These are phyloP conservation scores for Leucopsar rothschildi DNA, from an alignment of 2,113 vertebrate genomes.

Conservation along the genomic window DNA sequence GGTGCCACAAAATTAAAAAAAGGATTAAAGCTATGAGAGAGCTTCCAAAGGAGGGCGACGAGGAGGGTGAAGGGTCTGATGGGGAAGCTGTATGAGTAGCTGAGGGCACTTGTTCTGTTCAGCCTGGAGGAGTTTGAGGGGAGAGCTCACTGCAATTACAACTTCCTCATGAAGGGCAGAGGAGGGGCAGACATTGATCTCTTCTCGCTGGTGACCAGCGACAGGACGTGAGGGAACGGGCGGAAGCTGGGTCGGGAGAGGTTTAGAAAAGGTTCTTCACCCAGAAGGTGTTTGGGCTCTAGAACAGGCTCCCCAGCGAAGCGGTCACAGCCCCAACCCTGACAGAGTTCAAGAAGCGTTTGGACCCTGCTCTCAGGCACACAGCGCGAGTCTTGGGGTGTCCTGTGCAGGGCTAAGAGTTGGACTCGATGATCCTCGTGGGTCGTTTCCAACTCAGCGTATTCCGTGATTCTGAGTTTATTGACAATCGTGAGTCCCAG, in stretches of 20 bases:
- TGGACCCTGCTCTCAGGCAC: not conserved
- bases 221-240: not conserved
- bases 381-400: not conserved
- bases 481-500: fast-evolving
- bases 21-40: not conserved
- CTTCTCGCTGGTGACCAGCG: too few relatives aligned
- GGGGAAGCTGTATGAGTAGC: not conserved
- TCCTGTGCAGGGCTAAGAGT: not conserved
- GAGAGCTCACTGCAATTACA: not conserved
- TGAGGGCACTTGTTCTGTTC: not conserved
- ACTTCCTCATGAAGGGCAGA: too few relatives aligned
- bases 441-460: not conserved
- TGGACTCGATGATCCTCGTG: not conserved
- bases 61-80: not conserved
- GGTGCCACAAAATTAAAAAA: not conserved
- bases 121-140: not conserved
- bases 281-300: not conserved
- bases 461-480: not conserved
- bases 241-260: not conserved
- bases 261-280: not conserved
- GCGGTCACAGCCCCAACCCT: not conserved
- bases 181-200: not conserved
- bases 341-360: not conserved
- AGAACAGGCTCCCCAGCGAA: not conserved
- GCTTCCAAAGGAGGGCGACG: not conserved